A percentile compares a stretch with the other conserved stretches of the same genome.
phyloP scores from a whole-genome alignment of 2,113 vertebrate genomes.

The Nicator chloris region DNA sequence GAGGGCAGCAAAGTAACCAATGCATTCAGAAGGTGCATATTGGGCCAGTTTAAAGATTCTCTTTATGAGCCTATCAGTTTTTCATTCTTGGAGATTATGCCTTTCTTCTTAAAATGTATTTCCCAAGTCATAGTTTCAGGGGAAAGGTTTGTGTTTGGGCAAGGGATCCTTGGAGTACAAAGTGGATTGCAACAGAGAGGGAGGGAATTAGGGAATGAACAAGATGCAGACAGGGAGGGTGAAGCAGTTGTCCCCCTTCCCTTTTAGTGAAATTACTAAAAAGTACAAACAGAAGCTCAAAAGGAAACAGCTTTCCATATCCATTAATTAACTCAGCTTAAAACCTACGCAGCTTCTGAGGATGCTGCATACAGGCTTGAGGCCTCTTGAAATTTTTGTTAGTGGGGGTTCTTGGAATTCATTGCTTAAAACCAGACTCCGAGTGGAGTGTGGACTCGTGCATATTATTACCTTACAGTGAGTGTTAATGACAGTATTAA shows the following conservation, averaged over 20 bases:
- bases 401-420: neutral
- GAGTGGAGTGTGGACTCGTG: neutral
- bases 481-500: neutral
- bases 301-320: neutral
- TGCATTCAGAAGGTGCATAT: neutral
- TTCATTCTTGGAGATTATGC: neutral
- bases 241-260: neutral
- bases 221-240: neutral
- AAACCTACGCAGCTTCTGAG: neutral
- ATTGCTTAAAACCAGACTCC: neutral
- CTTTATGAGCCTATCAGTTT: neutral
- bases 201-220: neutral
- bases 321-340: neutral
- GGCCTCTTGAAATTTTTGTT: neutral
- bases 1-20: neutral
- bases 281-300: neutral
- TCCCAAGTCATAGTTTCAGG: neutral
- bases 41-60: neutral
- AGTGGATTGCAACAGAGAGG: neutral
- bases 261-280: neutral
- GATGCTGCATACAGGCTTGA: neutral
- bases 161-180: neutral
- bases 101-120: neutral
- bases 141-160: neutral
- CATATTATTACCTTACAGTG: neutral